phyloP scores from a whole-genome alignment of 2,888 invertebrate genomes.

The Mesochorus sp. region DNA sequence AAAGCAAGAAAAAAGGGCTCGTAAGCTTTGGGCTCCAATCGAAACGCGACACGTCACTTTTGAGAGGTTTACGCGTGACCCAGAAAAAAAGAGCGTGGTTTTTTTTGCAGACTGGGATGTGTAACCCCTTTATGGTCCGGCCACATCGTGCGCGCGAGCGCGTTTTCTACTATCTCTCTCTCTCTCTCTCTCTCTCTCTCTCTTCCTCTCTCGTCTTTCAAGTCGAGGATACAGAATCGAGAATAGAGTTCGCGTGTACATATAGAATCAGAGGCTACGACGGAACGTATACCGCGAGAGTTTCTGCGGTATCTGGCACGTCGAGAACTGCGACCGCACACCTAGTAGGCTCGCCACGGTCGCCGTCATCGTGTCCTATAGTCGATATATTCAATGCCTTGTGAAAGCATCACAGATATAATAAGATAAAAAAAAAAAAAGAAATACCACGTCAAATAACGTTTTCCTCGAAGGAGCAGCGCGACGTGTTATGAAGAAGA shows the following conservation, averaged over 20 bases:
- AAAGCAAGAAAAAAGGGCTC: too few species aligned
- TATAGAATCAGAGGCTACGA: conserved; percentile 38
- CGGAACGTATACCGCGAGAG: conserved; percentile 42
- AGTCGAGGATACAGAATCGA: conserved; percentile 66
- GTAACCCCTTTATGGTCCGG: conserved; percentile 69
- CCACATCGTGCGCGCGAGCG: conserved; percentile 68
- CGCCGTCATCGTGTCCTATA: conserved; percentile 39
- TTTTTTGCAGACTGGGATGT: conserved; percentile 45
- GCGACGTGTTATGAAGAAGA: conserved; percentile 2
- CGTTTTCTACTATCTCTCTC: conserved; percentile 65
- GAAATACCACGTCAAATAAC: conserved; percentile 31
- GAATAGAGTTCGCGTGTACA: conserved; percentile 56
- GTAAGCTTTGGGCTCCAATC: too few species aligned
- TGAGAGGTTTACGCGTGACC: conserved; percentile 51
- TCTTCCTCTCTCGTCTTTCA: too few species aligned
- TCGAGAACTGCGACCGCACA: conserved; percentile 59
- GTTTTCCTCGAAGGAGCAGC: conserved; percentile 47
- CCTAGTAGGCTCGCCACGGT: conserved; percentile 42
- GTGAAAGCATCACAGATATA: conserved; percentile 53
- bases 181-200: conserved; percentile 65
- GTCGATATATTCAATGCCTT: conserved; percentile 46
- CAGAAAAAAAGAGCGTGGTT: conserved; percentile 67
- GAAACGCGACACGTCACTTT: too few species aligned
- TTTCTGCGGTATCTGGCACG: conserved; percentile 56
- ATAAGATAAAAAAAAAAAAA: background rate